phyloP scores from a whole-genome alignment of 1,140 invertebrate genomes.

The Pectinophora gossypiella region DNA sequence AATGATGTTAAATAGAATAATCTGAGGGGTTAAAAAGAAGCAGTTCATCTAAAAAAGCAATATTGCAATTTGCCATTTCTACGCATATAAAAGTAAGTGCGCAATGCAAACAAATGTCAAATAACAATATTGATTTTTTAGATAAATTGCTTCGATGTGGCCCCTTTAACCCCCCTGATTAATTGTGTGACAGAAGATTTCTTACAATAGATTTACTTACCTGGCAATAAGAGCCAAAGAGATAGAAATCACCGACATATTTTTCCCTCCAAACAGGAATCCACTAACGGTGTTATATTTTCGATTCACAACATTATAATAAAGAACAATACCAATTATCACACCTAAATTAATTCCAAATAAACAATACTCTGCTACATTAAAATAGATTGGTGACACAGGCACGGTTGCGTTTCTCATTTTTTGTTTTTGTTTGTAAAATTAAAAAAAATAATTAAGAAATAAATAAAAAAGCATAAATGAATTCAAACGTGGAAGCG shows the following conservation, averaged over 20 bases:
- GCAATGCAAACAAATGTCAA: too few species aligned
- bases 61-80: too few species aligned
- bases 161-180: too few species aligned
- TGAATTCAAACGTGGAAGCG: too few species aligned
- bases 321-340: constrained; percentile 60
- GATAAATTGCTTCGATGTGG: too few species aligned
- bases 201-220: too few species aligned
- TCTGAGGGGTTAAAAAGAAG: too few species aligned
- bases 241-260: constrained; percentile 64
- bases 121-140: too few species aligned
- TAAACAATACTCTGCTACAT: constrained; percentile 64
- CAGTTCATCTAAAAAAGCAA: too few species aligned
- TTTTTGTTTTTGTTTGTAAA: constrained; percentile 21
- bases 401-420: constrained; percentile 40
- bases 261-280: constrained; percentile 64
- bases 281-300: constrained; percentile 58
- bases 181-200: too few species aligned
- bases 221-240: constrained; percentile 56
- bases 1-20: constrained; percentile 3
- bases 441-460: constrained; percentile 11
- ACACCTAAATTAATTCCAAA: constrained; percentile 64
- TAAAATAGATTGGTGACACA: constrained; percentile 59
- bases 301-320: constrained; percentile 58
- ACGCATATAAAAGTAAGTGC: too few species aligned
- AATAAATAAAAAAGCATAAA: too few species aligned